A percentile compares a stretch with the other conserved stretches of the same genome.
These are phyloP conservation scores for Hyla sarda DNA, from an alignment of 2,113 vertebrate genomes.

Conservation along the genomic window DNA sequence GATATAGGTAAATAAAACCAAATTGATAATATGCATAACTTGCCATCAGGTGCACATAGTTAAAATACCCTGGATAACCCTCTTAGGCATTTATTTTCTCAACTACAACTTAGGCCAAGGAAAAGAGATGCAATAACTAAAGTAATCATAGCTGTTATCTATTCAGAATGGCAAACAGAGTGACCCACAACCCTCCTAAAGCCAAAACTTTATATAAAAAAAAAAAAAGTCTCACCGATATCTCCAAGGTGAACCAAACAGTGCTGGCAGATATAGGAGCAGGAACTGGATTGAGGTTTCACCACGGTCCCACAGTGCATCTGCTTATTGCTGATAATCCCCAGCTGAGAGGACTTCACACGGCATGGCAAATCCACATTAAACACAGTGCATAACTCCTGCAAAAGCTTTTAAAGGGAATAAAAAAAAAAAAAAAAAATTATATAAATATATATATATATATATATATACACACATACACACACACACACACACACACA, in stretches of 20 bases:
- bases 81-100: no score
- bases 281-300: conserved; percentile 97
- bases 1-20: no score
- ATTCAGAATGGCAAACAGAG: no score
- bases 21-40: no score
- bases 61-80: no score
- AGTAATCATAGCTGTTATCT: no score
- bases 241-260: conserved; percentile 99
- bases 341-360: conserved; percentile 95
- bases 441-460: background rate
- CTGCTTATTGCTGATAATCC: conserved; percentile 98
- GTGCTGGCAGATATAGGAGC: conserved; percentile 99
- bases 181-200: background rate
- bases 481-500: no score
- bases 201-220: no score
- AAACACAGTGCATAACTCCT: conserved; percentile 98
- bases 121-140: no score
- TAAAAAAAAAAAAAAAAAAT: background rate
- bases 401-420: conserved; percentile 80
- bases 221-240: conserved; percentile 83
- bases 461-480: background rate
- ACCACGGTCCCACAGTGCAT: conserved; percentile 88
- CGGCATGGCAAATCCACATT: conserved; percentile 97
- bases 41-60: no score
- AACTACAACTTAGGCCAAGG: no score